Evolutionary conservation across 2,888 invertebrate genomes (phyloP), one percentile per base, ranked within the genome.

Genomic region (Orchesella flavescens): DNA sequence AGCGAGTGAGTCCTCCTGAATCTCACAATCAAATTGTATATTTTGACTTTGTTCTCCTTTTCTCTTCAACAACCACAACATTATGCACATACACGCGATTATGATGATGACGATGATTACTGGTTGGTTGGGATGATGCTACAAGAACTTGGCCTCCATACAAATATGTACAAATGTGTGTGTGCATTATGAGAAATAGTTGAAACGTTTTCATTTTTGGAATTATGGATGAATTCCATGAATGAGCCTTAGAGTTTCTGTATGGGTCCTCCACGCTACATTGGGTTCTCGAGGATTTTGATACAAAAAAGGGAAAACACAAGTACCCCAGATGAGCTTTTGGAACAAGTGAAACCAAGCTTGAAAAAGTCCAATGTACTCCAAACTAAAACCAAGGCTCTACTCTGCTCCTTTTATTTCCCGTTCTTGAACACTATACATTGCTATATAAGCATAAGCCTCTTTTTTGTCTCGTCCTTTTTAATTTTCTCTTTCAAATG

Each of bases 261-360:
- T n/a, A n/a, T n/a, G n/a, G 59, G 2, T 17, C 17, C 19, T 17
- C 59, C 19, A 17, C 19, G 59, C 19, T 59, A 59, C 59, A 59
- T 59, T 59, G 17, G 23, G 12, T 59, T 59, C n/a, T 59, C 23
- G 17, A 59, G 59, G 59, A 59, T 59, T 59, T 59, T 17, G 12
- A 17, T 19, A 15, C 23, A 21, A 19, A 59, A 59, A 21, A 5
- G 59, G 59, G 17, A 19, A 49, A 49, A 10, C 12, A 49, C 12
- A 49, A 49, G 49, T 34, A 34, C 34, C 7, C 34, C 2, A 49
- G 1, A 49, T 15, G n/a, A 49, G 49, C 49, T 10, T n/a, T 49
- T 49, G 49, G 49, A 12, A 49, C 12, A 49, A 49, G 49, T 49
- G 49, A 49, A 49, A 49, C 49, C 15, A 49, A 15, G 49, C 49